These are phyloP conservation scores for Alectura lathami DNA, from an alignment of 2,113 vertebrate genomes.

Conservation along the genomic window DNA sequence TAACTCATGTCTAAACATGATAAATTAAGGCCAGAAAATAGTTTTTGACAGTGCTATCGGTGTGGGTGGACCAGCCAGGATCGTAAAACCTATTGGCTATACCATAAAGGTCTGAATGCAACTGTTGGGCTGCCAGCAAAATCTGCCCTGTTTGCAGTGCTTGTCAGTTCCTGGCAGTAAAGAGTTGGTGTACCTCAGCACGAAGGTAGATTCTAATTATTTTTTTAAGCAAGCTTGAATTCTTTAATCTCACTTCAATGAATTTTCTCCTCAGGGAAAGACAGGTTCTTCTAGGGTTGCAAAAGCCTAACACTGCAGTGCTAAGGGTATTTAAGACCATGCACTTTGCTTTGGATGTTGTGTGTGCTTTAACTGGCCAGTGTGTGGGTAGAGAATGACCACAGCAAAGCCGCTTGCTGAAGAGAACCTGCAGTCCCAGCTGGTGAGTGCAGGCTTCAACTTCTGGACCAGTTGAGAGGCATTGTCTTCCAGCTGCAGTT, in stretches of 20 bases:
- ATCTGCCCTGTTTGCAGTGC: not conserved
- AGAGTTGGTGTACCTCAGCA: not conserved
- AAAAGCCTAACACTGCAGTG: not conserved
- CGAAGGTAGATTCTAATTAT: not conserved
- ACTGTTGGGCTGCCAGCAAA: constrained; percentile 19
- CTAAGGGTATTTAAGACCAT: not conserved
- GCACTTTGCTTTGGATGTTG: not conserved
- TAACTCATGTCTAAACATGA: constrained; percentile 19
- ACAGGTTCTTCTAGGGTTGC: not conserved
- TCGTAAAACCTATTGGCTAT: not conserved
- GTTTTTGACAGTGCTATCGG: not conserved
- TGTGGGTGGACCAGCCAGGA: constrained; percentile 29
- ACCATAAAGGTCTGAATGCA: not conserved
- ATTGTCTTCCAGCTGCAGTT: not conserved
- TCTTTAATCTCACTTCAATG: not conserved
- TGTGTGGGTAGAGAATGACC: not conserved
- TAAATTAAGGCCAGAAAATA: not conserved
- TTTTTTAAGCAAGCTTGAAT: not conserved
- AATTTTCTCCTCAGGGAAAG: not conserved
- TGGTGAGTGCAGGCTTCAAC: not conserved
- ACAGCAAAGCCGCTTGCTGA: not conserved
- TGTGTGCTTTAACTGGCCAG: not conserved
- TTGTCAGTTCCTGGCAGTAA: not conserved
- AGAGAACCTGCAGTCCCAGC: not conserved
- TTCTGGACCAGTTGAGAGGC: not conserved